A percentile compares a stretch with the other conserved stretches of the same genome.
phyloP scores from a whole-genome alignment of 2,797 vertebrate species.

The Danio choprae region DNA sequence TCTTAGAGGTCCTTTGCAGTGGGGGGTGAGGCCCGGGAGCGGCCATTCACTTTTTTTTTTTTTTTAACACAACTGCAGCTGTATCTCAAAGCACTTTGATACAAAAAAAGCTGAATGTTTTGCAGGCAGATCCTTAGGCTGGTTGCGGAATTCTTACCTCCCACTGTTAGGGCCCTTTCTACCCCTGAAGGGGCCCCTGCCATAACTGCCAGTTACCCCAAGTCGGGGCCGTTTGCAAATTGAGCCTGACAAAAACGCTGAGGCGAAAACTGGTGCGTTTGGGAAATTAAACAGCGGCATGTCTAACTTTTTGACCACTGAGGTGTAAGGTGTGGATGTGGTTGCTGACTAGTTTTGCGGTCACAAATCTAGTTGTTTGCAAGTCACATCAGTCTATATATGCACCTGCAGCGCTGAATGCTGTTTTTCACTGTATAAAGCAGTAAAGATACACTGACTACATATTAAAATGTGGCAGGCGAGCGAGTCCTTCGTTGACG shows the following conservation, averaged over 20 bases:
- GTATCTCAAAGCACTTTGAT: constrained; percentile 81
- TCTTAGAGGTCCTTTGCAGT: constrained; percentile 76
- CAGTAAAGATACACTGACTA: constrained; percentile 3
- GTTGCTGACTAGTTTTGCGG: constrained; percentile 6
- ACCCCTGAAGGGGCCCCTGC: constrained; percentile 79
- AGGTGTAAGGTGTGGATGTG: neutral
- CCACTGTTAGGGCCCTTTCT: constrained; percentile 79
- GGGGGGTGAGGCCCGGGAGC: constrained; percentile 77
- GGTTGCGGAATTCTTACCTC: constrained; percentile 82
- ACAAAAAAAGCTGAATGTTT: constrained; percentile 77
- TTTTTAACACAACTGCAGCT: constrained; percentile 75
- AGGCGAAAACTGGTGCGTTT: constrained; percentile 57
- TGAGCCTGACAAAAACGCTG: constrained; percentile 72
- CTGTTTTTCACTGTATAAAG: constrained; percentile 45
- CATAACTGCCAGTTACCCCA: constrained; percentile 76
- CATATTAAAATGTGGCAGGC: neutral
- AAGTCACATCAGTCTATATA: constrained; percentile 13
- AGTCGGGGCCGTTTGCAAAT: constrained; percentile 74
- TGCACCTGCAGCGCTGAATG: constrained; percentile 46
- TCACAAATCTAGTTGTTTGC: constrained; percentile 39
- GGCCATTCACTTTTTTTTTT: constrained; percentile 57
- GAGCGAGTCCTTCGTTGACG: neutral
- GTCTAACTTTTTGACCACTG: constrained; percentile 34
- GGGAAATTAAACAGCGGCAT: constrained; percentile 59
- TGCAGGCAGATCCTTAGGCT: constrained; percentile 77